Evolutionary conservation across 1,140 invertebrate genomes (phyloP).

Genomic region (Trichomalopsis sarcophagae): DNA sequence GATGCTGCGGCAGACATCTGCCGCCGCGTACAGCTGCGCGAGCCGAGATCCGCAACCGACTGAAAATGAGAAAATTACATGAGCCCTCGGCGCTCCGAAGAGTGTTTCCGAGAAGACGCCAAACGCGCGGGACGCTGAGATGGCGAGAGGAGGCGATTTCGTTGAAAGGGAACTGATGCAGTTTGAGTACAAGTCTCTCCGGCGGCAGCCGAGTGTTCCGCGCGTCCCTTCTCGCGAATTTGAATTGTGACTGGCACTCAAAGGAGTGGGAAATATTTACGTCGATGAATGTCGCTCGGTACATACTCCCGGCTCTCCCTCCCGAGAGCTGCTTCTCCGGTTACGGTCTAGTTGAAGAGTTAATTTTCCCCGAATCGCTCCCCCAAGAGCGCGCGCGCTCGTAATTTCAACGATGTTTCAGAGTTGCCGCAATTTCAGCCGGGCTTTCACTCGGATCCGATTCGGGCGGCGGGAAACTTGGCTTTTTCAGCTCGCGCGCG

Average conservation of each 20-base stretch:
- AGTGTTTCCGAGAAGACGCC: constrained; percentile 22
- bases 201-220: neutral
- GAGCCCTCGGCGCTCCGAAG: neutral
- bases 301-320: too few species aligned
- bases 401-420: too few species aligned
- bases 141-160: neutral
- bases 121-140: neutral
- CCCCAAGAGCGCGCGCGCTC: too few species aligned
- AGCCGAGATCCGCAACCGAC: constrained; percentile 15
- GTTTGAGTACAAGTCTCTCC: constrained; percentile 31
- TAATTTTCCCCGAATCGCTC: neutral
- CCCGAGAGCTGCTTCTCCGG: too few species aligned
- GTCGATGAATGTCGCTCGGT: neutral
- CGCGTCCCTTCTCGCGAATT: constrained; percentile 23
- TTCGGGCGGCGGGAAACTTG: too few species aligned
- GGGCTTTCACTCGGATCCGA: too few species aligned
- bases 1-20: constrained; percentile 3
- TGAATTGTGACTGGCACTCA: neutral
- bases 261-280: neutral
- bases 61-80: constrained; percentile 32
- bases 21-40: neutral
- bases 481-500: too few species aligned
- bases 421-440: too few species aligned
- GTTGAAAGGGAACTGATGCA: constrained; percentile 20
- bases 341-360: neutral